phyloP scores from a whole-genome alignment of 2,797 vertebrate genomes.

The Pseudochirops corinnae region DNA sequence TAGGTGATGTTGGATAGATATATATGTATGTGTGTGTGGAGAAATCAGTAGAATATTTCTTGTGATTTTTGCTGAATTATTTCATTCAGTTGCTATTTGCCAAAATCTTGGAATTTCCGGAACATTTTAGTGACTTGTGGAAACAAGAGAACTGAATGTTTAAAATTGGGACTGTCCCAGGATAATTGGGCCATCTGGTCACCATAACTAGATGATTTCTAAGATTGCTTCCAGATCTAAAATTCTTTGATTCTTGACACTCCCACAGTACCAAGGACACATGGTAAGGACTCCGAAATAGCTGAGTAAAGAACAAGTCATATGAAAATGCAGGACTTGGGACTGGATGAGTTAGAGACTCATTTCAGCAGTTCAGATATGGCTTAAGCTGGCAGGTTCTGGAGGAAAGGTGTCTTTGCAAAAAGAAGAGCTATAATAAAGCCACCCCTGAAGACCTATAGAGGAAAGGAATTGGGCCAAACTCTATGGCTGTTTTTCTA shows the following conservation, averaged over 20 bases:
- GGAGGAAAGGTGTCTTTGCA: neutral
- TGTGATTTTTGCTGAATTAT: neutral
- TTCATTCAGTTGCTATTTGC: neutral
- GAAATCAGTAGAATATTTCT: neutral
- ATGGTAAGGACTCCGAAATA: neutral
- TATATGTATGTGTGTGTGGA: rapidly evolving
- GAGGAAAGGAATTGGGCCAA: neutral
- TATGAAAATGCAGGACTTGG: neutral
- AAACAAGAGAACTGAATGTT: neutral
- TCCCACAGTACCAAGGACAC: neutral
- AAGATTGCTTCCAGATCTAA: neutral
- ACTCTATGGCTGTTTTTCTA: neutral
- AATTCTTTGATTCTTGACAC: neutral
- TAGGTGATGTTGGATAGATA: neutral
- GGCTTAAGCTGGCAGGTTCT: neutral
- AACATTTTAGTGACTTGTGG: neutral
- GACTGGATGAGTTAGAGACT: neutral
- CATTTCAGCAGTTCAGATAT: neutral
- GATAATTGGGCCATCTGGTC: conserved; percentile 10
- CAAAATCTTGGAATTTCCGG: conserved; percentile 6
- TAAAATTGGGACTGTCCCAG: conserved; percentile 4
- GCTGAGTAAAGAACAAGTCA: neutral
- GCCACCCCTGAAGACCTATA: neutral
- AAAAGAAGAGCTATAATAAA: neutral
- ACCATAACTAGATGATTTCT: conserved; percentile 5